Evolutionary conservation across 2,113 vertebrate genomes (phyloP).

Genomic region (Erpornis zantholeuca): DNA sequence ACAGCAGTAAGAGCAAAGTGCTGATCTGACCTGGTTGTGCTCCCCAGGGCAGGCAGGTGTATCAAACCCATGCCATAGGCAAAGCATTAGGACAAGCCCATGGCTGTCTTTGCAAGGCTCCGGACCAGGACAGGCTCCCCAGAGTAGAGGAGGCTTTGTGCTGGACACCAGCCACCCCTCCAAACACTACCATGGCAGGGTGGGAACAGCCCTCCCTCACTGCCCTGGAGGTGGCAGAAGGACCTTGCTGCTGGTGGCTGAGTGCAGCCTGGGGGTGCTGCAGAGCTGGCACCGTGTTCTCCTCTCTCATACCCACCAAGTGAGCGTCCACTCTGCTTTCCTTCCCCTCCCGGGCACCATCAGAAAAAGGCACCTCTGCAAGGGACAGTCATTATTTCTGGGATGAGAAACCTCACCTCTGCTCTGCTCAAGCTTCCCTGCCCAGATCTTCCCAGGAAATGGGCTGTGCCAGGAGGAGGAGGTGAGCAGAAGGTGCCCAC

Average conservation of each 20-base stretch:
- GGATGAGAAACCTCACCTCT: background rate
- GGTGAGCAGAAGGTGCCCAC: background rate
- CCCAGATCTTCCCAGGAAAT: background rate
- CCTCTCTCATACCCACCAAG: background rate
- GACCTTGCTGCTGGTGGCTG: background rate
- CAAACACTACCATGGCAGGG: background rate
- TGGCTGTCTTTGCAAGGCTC: background rate
- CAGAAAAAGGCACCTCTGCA: background rate
- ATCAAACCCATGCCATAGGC: background rate
- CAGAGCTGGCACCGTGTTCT: background rate
- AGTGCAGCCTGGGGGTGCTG: background rate
- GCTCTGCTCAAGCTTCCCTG: background rate
- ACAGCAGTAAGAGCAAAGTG: background rate
- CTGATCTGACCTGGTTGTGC: background rate
- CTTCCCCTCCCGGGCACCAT: background rate
- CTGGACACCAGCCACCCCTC: background rate
- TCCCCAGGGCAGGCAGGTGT: background rate
- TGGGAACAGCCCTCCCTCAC: background rate
- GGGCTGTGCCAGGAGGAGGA: fast-evolving
- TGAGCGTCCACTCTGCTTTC: background rate
- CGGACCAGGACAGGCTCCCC: background rate
- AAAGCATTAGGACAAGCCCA: background rate
- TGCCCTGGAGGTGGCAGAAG: background rate
- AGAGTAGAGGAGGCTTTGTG: background rate
- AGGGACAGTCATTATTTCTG: background rate